These are phyloP conservation scores for Anniella stebbinsi DNA, from an alignment of 2,797 vertebrate genomes.

Conservation along the genomic window DNA sequence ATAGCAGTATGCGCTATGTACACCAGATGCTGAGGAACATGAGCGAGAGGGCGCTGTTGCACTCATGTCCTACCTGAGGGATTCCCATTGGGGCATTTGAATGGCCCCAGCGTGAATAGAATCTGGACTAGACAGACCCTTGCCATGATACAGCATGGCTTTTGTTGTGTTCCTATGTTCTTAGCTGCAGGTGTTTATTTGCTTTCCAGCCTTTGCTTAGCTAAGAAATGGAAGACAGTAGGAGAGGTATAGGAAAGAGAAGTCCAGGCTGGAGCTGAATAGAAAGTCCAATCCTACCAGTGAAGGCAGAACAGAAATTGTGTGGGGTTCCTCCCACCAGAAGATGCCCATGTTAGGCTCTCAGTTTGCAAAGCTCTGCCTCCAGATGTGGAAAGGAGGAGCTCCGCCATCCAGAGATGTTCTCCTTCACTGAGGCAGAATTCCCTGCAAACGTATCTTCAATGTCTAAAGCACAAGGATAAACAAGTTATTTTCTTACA, in stretches of 20 bases:
- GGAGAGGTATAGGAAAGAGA: not conserved
- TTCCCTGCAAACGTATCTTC: constrained; percentile 51
- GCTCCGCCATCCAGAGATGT: not conserved
- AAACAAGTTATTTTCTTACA: constrained; percentile 74
- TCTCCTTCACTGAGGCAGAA: constrained; percentile 1
- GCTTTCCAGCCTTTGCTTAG: not conserved
- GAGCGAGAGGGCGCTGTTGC: no score
- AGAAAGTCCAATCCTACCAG: not conserved
- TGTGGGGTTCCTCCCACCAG: not conserved
- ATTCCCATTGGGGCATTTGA: no score
- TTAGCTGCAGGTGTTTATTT: not conserved
- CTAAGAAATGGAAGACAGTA: not conserved
- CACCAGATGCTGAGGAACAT: no score
- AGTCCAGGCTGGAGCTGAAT: not conserved
- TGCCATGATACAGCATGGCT: no score
- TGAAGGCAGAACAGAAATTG: not conserved
- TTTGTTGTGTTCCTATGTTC: no score
- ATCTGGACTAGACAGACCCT: no score
- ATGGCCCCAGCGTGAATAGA: no score
- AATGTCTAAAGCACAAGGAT: constrained; percentile 71
- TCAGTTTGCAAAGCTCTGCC: not conserved
- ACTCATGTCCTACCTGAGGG: no score
- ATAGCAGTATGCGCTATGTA: no score
- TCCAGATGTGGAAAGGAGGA: not conserved
- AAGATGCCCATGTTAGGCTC: not conserved